A percentile compares a stretch with the other conserved stretches of the same genome.
These are phyloP conservation scores for Mya arenaria DNA, from an alignment of 1,140 invertebrate genomes.

Conservation along the genomic window DNA sequence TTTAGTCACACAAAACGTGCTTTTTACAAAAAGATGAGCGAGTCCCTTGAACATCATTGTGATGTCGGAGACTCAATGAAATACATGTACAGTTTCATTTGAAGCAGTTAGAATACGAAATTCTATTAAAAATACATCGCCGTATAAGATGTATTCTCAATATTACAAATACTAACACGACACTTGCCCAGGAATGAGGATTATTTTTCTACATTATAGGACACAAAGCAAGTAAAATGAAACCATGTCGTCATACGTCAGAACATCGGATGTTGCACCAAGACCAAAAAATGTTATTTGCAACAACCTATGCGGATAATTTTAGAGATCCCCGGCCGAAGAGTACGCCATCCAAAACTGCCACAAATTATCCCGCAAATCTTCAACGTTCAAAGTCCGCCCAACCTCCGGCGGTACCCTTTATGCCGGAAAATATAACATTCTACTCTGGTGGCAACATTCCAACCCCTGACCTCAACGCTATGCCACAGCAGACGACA, in stretches of 20 bases:
- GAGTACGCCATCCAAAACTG: background rate
- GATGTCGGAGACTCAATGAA: too few relatives aligned
- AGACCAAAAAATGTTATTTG: background rate
- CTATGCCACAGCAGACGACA: background rate
- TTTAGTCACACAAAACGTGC: too few relatives aligned
- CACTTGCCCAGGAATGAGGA: background rate
- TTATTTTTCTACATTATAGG: background rate
- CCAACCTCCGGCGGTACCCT: background rate
- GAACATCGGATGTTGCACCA: constrained; percentile 20
- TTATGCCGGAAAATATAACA: background rate
- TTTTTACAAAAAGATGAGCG: too few relatives aligned
- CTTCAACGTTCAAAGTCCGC: background rate
- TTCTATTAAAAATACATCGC: background rate
- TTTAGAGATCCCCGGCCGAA: background rate
- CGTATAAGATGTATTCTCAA: background rate
- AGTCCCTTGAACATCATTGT: too few relatives aligned
- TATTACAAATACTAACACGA: background rate
- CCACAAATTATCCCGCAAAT: background rate
- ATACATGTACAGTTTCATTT: background rate
- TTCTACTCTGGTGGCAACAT: background rate
- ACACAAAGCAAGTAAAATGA: constrained; percentile 8
- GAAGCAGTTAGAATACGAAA: background rate
- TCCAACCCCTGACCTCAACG: background rate
- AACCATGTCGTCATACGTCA: constrained; percentile 28
- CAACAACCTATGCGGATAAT: constrained; percentile 37